Evolutionary conservation across 2,113 vertebrate genomes (phyloP).

Genomic region (Neodon shergylaensis): DNA sequence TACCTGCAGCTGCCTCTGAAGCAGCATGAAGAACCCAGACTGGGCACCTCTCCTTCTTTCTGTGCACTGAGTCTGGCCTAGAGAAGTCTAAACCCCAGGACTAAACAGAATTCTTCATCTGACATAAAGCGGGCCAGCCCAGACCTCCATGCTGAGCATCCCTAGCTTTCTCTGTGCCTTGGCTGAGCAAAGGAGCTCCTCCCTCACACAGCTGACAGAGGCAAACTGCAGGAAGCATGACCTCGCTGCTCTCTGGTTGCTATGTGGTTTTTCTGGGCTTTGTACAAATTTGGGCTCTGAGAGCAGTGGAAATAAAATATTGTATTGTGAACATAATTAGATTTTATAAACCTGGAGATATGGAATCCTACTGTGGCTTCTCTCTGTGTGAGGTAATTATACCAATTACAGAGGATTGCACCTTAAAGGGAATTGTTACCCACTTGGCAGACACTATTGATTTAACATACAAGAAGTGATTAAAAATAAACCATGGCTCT

Average conservation of each 20-base stretch:
- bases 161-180: not conserved
- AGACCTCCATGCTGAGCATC: not conserved
- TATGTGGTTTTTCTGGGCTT: conserved; percentile 49
- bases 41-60: not conserved
- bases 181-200: not conserved
- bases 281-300: conserved; percentile 56
- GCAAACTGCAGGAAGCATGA: not conserved
- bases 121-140: not conserved
- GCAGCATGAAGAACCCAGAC: not conserved
- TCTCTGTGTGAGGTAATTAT: conserved; percentile 64
- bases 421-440: conserved; percentile 57
- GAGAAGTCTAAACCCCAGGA: not conserved
- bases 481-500: conserved; percentile 67
- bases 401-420: conserved; percentile 47
- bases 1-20: not conserved
- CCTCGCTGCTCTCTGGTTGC: conserved; percentile 22
- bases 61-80: not conserved
- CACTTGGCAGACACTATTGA: conserved; percentile 59
- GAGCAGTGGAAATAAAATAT: conserved; percentile 56
- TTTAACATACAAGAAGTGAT: conserved; percentile 74
- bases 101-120: not conserved
- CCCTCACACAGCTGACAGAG: not conserved
- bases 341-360: conserved; percentile 58
- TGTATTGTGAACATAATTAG: conserved; percentile 57
- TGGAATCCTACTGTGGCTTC: not conserved